Conservation (phyloP, 2,888 invertebrate genomes). For the Deilephila elpenor region DNA sequence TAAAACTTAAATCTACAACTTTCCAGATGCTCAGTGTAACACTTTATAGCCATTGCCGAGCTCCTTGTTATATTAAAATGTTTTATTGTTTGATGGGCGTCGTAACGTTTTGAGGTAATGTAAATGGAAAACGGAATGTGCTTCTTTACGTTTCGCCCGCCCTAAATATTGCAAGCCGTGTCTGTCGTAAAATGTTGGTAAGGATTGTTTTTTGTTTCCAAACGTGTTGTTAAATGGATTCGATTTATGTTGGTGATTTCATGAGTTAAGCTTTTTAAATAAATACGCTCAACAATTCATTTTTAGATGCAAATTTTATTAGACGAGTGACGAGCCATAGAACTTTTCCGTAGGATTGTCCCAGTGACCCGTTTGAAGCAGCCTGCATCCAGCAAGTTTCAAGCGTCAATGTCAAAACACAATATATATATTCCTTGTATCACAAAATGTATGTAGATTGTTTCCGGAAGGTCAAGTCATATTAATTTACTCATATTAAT, state of each 20-base stretch:
- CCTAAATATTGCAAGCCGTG: constrained; percentile 20
- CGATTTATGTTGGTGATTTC: neutral
- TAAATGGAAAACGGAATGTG: constrained; percentile 25
- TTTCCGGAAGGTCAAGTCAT: too few relatives aligned
- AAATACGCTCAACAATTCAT: too few relatives aligned
- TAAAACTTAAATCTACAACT: neutral
- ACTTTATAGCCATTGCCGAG: constrained; percentile 43
- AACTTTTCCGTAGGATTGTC: too few relatives aligned
- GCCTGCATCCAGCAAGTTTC: too few relatives aligned
- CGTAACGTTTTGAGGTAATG: constrained; percentile 29
- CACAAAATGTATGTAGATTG: too few relatives aligned
- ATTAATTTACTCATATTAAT: too few relatives aligned
- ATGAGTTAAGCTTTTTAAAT: neutral
- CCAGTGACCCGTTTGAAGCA: too few relatives aligned
- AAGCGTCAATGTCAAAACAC: too few relatives aligned
- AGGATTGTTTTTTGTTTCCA: neutral
- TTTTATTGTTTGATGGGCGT: constrained; percentile 42
- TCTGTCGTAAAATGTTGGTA: constrained; percentile 11
- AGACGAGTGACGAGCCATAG: too few relatives aligned
- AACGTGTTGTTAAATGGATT: neutral
- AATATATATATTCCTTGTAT: too few relatives aligned
- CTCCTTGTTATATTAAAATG: constrained; percentile 48
- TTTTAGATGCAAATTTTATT: too few relatives aligned
- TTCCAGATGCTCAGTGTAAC: neutral
- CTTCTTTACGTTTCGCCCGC: constrained; percentile 21